Evolutionary conservation across 2,888 invertebrate species (phyloP).

Genomic region (Cryptocephalus moraei): DNA sequence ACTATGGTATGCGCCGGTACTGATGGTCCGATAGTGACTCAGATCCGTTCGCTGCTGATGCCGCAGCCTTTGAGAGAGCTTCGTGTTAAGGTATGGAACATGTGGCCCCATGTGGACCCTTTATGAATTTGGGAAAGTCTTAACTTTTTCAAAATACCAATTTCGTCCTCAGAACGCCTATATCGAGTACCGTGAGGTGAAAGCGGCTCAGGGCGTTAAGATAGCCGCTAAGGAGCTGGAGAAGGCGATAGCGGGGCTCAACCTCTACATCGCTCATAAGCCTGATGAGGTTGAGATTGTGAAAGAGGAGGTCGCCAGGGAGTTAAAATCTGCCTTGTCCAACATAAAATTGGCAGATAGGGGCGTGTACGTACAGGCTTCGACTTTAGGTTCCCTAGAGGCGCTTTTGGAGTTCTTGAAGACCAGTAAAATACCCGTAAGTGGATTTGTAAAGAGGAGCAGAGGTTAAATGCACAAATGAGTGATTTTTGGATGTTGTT

Average conservation of each 20-base stretch:
- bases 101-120: too few relatives aligned
- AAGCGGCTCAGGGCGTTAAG: constrained; percentile 97
- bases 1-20: constrained; percentile 93
- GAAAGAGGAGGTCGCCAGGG: constrained; percentile 78
- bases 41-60: constrained; percentile 92
- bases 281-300: constrained; percentile 86
- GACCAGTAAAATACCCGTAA: constrained; percentile 87
- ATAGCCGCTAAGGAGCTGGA: constrained; percentile 97
- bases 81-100: constrained; percentile 90
- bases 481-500: too few relatives aligned
- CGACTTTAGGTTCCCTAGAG: constrained; percentile 97
- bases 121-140: not conserved
- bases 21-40: constrained; percentile 96
- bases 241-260: constrained; percentile 93
- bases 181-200: constrained; percentile 86
- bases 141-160: not conserved
- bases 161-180: constrained; percentile 66
- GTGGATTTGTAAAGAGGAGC: too few relatives aligned
- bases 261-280: constrained; percentile 82
- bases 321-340: constrained; percentile 80
- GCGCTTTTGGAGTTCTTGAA: constrained; percentile 89
- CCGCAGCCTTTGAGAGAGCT: constrained; percentile 97
- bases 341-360: constrained; percentile 84
- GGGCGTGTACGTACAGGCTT: constrained; percentile 99
- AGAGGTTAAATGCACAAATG: too few relatives aligned